A percentile compares a stretch with the other conserved stretches of the same genome.
Evolutionary conservation across 2,113 vertebrate species (phyloP).

Genomic region (Oreochromis tanganicae): DNA sequence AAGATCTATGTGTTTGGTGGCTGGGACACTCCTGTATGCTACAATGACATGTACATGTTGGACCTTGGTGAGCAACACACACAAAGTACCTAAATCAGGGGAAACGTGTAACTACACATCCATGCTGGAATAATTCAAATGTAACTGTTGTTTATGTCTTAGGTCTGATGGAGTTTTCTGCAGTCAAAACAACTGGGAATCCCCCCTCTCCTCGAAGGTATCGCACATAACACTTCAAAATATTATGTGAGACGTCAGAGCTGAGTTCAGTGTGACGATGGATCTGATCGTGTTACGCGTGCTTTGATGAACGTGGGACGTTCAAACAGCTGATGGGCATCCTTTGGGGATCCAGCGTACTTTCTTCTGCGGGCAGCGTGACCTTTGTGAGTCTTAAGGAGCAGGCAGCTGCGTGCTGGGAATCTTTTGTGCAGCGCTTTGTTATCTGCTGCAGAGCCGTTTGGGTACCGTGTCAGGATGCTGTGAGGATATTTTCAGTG

Average conservation of each 20-base stretch:
- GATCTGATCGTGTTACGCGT: not conserved
- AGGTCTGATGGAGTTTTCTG: slow-evolving; percentile 82
- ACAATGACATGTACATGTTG: slow-evolving; percentile 76
- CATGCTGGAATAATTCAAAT: rapidly evolving
- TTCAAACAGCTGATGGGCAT: not conserved
- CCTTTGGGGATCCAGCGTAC: not conserved
- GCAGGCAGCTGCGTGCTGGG: not conserved
- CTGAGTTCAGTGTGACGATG: not conserved
- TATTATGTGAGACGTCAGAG: rapidly evolving
- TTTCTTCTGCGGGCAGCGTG: not conserved
- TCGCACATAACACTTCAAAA: not conserved
- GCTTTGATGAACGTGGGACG: not conserved
- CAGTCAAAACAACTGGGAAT: slow-evolving; percentile 66
- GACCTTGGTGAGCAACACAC: slow-evolving; percentile 71
- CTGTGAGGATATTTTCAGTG: not conserved
- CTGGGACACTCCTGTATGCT: slow-evolving; percentile 74
- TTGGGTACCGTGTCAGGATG: not conserved
- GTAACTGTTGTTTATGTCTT: not conserved
- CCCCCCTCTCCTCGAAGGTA: slow-evolving; percentile 76
- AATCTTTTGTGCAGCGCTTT: not conserved
- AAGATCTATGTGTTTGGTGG: slow-evolving; percentile 72
- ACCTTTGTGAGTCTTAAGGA: not conserved
- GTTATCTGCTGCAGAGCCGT: not conserved
- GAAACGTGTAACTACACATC: not conserved
- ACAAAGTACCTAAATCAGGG: not conserved